Percentiles rank a stretch among this genome's conserved stretches.
phyloP scores from a whole-genome alignment of 2,888 invertebrate species.

The Scaptomyza tumidula region DNA sequence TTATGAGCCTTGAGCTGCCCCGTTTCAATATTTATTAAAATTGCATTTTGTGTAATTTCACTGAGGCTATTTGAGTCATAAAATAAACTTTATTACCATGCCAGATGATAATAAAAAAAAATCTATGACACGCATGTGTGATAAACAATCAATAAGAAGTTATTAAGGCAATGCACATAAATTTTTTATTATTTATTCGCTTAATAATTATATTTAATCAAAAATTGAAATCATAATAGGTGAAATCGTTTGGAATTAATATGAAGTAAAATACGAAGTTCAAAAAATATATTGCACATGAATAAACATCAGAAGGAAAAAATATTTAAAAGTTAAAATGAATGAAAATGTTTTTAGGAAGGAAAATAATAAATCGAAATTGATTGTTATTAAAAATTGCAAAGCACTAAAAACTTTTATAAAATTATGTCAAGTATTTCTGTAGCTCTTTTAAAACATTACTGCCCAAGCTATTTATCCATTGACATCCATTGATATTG shows the following conservation, averaged over 20 bases:
- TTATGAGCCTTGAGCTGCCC: conserved; percentile 23
- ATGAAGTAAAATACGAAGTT: neutral
- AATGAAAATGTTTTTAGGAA: neutral
- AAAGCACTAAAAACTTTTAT: neutral
- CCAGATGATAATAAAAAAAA: conserved; percentile 8
- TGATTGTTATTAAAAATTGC: neutral
- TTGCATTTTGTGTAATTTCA: conserved; percentile 32
- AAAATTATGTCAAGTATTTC: neutral
- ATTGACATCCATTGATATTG: conserved; percentile 44
- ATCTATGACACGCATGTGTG: conserved; percentile 8
- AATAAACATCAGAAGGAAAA: neutral
- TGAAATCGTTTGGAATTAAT: conserved; percentile 3
- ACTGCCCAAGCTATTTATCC: conserved; percentile 28
- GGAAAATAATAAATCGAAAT: neutral
- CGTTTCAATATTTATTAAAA: conserved; percentile 32
- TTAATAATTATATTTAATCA: neutral
- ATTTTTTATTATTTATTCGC: conserved; percentile 3
- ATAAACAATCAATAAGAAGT: conserved; percentile 19
- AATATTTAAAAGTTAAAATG: neutral
- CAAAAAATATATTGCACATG: neutral
- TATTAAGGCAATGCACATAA: neutral
- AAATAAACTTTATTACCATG: conserved; percentile 26
- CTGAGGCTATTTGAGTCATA: conserved; percentile 22
- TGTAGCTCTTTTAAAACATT: conserved; percentile 11
- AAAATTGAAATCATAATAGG: neutral